Base-by-base conservation (phyloP, 2,797 vertebrate genomes). In the Rhynchonycteris naso region DNA sequence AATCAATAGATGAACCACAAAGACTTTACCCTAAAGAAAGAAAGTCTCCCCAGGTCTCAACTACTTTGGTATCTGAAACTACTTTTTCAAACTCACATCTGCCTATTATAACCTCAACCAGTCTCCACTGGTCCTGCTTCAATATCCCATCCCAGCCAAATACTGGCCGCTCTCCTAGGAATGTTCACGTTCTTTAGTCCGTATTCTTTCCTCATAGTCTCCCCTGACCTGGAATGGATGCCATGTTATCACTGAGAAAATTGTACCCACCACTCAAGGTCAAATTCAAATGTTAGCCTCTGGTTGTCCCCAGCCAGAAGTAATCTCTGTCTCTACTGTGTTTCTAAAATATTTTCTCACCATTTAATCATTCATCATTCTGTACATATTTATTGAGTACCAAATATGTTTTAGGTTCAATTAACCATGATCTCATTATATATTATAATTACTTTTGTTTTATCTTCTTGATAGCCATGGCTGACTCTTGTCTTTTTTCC, bases 321-420 rank as follows among this genome's bases (percentile, higher is more conserved):
- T 61, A 63, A 80, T 84, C 10, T 7, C 33, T 58, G 43, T 81
- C 54, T 90, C 38, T 35, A 68, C 16, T 54, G 13, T 61, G 43
- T 47, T 75, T 90, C 65, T 87, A 47, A 86, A 63, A 54, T 82
- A 76, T 21, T 93, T 87, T 93, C 56, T 87, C 79, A 66, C 11
- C 5, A 61, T 74, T 59, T 82, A 83, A 95, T 74, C n/a, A 69
- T 43, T 85, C 24, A 13, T 65, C n/a, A 35, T 79, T 74, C 43
- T 68, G 35, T 79, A 84, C 93, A 47, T 43, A 85, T 76, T 89
- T 89, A 65, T 66, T 43, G 38, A 91, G 52, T 43, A 88, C 22
- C 26, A 80, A 90, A 63, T 50, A 47, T 10, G 12, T 75, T 56
- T 28, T n/a, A 56, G 35, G 15, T 65, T 80, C 59, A 71, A 24